Evolutionary conservation across 1,140 invertebrate species (phyloP), one percentile per base, ranked within the genome.

Genomic region (Paralvinella palmiformis): DNA sequence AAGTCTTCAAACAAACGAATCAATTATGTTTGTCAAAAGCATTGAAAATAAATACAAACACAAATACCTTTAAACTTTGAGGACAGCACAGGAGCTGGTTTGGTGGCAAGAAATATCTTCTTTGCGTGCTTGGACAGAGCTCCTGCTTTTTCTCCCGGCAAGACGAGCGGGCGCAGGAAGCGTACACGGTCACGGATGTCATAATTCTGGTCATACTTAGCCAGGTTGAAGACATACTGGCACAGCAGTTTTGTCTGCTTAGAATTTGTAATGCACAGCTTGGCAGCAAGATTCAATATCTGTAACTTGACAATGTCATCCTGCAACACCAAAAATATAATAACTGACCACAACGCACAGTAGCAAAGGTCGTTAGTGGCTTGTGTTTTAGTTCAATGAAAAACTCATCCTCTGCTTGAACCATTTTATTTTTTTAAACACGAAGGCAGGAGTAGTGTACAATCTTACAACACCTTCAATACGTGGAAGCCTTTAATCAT

Each of bases 281-380:
- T 98, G 0, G 95, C 89, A 3, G 95, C 92, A 63, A 99, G 82
- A 79, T 97, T 99, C 0, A 99, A 81, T 44, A 95, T 89, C 85
- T 99, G 96, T 35, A 98, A 83, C 81, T 99, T 98, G 0, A 99
- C 94, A 60, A 94, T 89, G 75, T 96, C 92, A 73, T 96, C 90
- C 87, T 91, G 78, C 22, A n/a, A n/a, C n/a, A n/a, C n/a, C n/a
- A n/a, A n/a, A n/a, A n/a, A n/a, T n/a, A n/a, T n/a, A n/a, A n/a
- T n/a, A n/a, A n/a, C n/a, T n/a, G n/a, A n/a, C n/a, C n/a, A n/a
- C n/a, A n/a, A n/a, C n/a, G n/a, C n/a, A n/a, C n/a, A n/a, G n/a
- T n/a, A n/a, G n/a, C n/a, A n/a, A n/a, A n/a, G n/a, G n/a, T n/a
- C n/a, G n/a, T n/a, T n/a, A n/a, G n/a, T n/a, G n/a, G n/a, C n/a